A percentile compares a stretch with the other conserved stretches of the same genome.
phyloP scores from a whole-genome alignment of 2,888 invertebrate species.

The Oxycera nigricornis region DNA sequence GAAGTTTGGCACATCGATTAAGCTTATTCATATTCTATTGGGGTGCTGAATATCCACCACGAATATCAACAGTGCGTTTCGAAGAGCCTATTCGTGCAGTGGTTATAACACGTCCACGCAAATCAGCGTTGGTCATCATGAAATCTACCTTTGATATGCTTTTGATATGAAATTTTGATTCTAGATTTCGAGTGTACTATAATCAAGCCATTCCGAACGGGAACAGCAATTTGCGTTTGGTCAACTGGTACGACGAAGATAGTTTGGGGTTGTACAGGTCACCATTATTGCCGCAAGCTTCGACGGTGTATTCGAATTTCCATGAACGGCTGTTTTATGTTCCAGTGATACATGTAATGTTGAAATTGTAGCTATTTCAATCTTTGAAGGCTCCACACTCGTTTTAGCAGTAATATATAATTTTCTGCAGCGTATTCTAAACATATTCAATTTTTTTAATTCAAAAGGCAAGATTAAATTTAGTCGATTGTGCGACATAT shows the following conservation, averaged over 20 bases:
- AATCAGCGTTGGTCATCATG: conserved; percentile 53
- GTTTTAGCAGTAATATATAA: too few relatives aligned
- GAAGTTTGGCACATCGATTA: conserved; percentile 55
- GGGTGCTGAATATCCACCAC: conserved; percentile 65
- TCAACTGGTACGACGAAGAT: conserved; percentile 76
- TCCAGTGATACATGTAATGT: conserved; percentile 75
- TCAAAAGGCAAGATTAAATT: too few relatives aligned
- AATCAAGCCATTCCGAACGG: conserved; percentile 72
- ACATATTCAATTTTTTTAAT: too few relatives aligned
- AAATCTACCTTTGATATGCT: too few relatives aligned
- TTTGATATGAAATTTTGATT: too few relatives aligned
- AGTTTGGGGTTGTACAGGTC: conserved; percentile 69
- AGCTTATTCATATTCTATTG: conserved; percentile 73
- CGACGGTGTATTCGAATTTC: conserved; percentile 71
- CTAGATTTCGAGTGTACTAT: conserved; percentile 74
- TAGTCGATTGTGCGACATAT: too few relatives aligned
- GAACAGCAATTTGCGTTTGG: conserved; percentile 67
- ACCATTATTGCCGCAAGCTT: conserved; percentile 70
- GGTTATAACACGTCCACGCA: conserved; percentile 68
- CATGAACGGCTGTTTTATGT: conserved; percentile 70
- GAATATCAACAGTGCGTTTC: conserved; percentile 53
- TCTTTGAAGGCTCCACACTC: too few relatives aligned
- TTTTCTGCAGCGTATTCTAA: too few relatives aligned
- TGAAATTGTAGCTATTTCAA: too few relatives aligned
- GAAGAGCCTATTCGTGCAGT: conserved; percentile 65